Base-by-base conservation (phyloP, 2,888 invertebrate genomes). In the Gasteruption jaculator region DNA sequence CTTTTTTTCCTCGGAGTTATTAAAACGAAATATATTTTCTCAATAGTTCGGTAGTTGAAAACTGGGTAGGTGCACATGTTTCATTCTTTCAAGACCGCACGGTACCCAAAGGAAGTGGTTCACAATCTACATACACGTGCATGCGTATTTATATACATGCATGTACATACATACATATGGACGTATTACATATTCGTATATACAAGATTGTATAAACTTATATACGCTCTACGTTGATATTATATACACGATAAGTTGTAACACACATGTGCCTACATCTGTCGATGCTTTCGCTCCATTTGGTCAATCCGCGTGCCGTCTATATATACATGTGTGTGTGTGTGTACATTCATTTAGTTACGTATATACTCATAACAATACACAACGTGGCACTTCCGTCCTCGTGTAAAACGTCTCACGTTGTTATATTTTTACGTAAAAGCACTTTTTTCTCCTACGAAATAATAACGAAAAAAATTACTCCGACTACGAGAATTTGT, bases 1-100 rank as follows among this genome's bases (percentile, higher is more conserved):
- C n/a, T n/a, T n/a, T n/a, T n/a, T n/a, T n/a, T n/a, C n/a, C n/a
- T n/a, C n/a, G n/a, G n/a, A n/a, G n/a, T n/a, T n/a, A n/a, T n/a
- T n/a, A n/a, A n/a, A n/a, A n/a, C n/a, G n/a, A n/a, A n/a, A n/a
- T n/a, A n/a, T n/a, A n/a, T n/a, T n/a, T n/a, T n/a, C n/a, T n/a
- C n/a, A n/a, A n/a, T n/a, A n/a, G n/a, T n/a, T n/a, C n/a, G n/a
- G n/a, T n/a, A n/a, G n/a, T n/a, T n/a, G n/a, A n/a, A n/a, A n/a
- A n/a, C n/a, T n/a, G n/a, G n/a, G n/a, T n/a, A n/a, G 50, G 47
- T 49, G 53, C 45, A 48, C 49, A 53, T 54, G 49, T 51, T 51
- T 52, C n/a, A 63, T 63, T 63, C 61, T 62, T 60, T 59, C 54
- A 60, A 61, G 59, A 63, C 61, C 61, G 57, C 58, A 53, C 49